These are phyloP conservation scores for Lapara coniferarum DNA, from an alignment of 2,888 invertebrate genomes.

Conservation along the genomic window DNA sequence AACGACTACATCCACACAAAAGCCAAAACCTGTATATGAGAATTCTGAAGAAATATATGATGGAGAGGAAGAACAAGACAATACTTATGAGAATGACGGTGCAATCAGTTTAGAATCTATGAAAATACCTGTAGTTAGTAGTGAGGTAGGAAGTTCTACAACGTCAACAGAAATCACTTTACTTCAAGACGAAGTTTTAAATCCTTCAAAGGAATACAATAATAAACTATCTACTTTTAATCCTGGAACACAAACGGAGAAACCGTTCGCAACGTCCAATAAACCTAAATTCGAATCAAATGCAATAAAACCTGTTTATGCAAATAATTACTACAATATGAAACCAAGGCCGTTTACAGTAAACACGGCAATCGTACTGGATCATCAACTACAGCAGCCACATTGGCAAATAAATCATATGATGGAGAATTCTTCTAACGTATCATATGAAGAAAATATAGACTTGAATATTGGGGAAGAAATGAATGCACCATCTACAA, in stretches of 20 bases:
- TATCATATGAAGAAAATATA: conserved; percentile 71
- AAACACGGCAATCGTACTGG: conserved; percentile 61
- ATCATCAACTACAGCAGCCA: conserved; percentile 76
- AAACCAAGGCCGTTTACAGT: conserved; percentile 76
- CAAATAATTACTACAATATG: conserved; percentile 52
- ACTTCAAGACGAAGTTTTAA: conserved; percentile 56
- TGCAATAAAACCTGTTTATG: conserved; percentile 67
- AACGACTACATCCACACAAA: conserved; percentile 59
- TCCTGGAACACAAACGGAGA: conserved; percentile 77
- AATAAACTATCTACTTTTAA: conserved; percentile 47
- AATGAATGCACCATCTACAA: conserved; percentile 52
- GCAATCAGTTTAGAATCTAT: conserved; percentile 77
- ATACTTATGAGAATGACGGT: conserved; percentile 61
- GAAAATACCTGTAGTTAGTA: conserved; percentile 74
- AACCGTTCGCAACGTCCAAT: conserved; percentile 69
- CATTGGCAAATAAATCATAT: conserved; percentile 80
- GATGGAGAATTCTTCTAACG: conserved; percentile 68
- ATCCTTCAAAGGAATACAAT: conserved; percentile 45
- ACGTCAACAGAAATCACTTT: conserved; percentile 55
- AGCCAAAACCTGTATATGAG: conserved; percentile 67
- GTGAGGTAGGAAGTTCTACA: conserved; percentile 50
- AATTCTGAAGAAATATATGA: conserved; percentile 76
- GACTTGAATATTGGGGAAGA: conserved; percentile 77
- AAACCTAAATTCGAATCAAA: conserved; percentile 66
- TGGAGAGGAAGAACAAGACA: conserved; percentile 65